Evolutionary conservation across 2,797 vertebrate genomes (phyloP).

Genomic region (Parambassis ranga): DNA sequence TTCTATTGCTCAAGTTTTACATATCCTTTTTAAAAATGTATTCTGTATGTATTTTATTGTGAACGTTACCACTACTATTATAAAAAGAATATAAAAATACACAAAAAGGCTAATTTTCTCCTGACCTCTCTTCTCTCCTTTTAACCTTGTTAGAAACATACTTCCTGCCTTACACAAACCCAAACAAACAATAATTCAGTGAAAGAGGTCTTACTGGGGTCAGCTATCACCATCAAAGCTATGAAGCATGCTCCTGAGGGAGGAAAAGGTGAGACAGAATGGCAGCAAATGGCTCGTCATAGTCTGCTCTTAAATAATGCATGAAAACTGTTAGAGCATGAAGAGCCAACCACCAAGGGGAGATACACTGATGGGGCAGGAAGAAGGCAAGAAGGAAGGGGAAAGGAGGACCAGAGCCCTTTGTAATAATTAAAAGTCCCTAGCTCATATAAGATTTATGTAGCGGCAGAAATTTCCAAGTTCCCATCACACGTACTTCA

Average conservation of each 20-base stretch:
- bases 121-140: slow-evolving; percentile 5
- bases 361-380: slow-evolving; percentile 47
- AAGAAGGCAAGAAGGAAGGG: slow-evolving; percentile 3
- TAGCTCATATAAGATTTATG: slow-evolving; percentile 65
- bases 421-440: slow-evolving; percentile 80
- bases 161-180: neutral
- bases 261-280: slow-evolving; percentile 65
- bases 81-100: slow-evolving; percentile 11
- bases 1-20: slow-evolving; percentile 10
- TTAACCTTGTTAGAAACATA: slow-evolving; percentile 4
- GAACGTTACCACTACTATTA: slow-evolving; percentile 7
- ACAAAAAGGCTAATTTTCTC: slow-evolving; percentile 4
- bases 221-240: slow-evolving; percentile 44
- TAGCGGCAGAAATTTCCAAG: slow-evolving; percentile 43
- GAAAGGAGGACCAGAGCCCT: slow-evolving; percentile 56
- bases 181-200: slow-evolving; percentile 21
- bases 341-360: slow-evolving; percentile 61
- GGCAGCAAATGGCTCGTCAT: slow-evolving; percentile 73
- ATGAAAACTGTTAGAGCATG: slow-evolving; percentile 73
- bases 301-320: slow-evolving; percentile 78
- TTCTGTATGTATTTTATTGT: neutral
- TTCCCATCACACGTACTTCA: slow-evolving; percentile 11
- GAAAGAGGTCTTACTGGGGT: slow-evolving; percentile 42
- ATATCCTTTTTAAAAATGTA: slow-evolving; percentile 15
- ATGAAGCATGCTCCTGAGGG: slow-evolving; percentile 45